Evolutionary conservation across 1,140 invertebrate genomes (phyloP), one percentile per base, ranked within the genome.

Genomic region (Lerema accius): DNA sequence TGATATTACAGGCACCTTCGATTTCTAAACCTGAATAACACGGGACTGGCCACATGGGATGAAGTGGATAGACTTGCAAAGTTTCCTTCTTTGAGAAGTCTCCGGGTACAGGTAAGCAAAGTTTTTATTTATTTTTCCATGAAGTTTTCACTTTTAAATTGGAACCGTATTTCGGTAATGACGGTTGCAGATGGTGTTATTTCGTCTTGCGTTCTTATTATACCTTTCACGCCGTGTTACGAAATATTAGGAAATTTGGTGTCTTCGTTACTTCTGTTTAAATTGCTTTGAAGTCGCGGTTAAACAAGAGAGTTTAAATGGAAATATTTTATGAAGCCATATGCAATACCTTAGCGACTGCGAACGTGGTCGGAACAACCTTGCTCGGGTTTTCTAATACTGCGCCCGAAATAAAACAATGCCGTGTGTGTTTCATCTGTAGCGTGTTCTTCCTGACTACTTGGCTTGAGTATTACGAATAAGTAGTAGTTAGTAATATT

Each of bases 1-100:
- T 32, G 4, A 4, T 50, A 64, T 53, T 96, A 94, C 85, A 93
- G 93, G 39, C 93, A 93, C 72, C 91, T 98, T 35, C 92, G 94
- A 77, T 94, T 95, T 84, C 91, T 98, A 6, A 98, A 97, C 83
- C 91, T 98, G 11, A 97, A 96, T 80, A 96, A 96, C 51, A 96
- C 96, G 0, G 91, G 95, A 15, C 83, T 99, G 17, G 92, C 94
- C 9, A 94, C 95, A 7, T 98, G 97, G 97, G 94, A 96, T 72
- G 96, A 98, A 75, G 94, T 98, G 48, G 96, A 98, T 72, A 92
- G 94, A 68, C 92, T 99, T 32, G 94, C 95, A 13, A 93, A 93
- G 63, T 97, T 98, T 89, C 96, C 96, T 0, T 92, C 93, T 10
- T 89, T 98, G n/a, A 94, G 94, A 67, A 96, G 96, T 89, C 92